Evolutionary conservation across 1,140 invertebrate genomes (phyloP).

Genomic region (Patella vulgata): DNA sequence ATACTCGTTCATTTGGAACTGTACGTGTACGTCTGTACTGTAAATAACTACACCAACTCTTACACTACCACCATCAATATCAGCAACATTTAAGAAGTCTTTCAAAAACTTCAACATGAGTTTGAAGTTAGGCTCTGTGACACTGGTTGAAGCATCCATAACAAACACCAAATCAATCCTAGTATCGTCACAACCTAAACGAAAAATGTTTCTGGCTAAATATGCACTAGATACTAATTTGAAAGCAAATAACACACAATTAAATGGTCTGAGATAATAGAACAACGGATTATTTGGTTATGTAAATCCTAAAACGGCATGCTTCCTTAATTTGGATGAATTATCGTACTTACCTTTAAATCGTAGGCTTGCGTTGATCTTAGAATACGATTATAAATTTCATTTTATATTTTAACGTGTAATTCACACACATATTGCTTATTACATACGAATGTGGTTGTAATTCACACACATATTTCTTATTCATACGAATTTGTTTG

Average conservation of each 20-base stretch:
- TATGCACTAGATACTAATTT: not conserved
- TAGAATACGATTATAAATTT: no score
- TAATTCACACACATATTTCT: no score
- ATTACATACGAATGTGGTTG: no score
- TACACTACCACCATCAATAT: conserved; percentile 29
- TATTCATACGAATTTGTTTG: no score
- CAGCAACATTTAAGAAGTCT: conserved; percentile 30
- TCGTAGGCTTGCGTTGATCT: no score
- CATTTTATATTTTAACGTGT: no score
- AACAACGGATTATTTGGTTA: not conserved
- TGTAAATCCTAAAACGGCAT: no score
- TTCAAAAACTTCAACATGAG: conserved; percentile 40
- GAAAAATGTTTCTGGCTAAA: conserved; percentile 6
- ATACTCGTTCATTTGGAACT: conserved; percentile 36
- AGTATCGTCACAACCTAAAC: conserved; percentile 22
- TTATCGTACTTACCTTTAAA: no score
- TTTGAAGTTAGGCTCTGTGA: conserved; percentile 36
- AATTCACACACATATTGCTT: no score
- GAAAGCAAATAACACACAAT: not conserved
- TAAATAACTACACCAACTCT: conserved; percentile 39
- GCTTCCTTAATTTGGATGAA: no score
- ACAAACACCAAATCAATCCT: conserved; percentile 53
- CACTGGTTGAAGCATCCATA: conserved; percentile 48
- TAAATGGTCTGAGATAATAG: not conserved
- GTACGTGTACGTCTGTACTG: conserved; percentile 25